Percentiles rank a stretch among this genome's conserved stretches.
These are phyloP conservation scores for Melopsittacus undulatus DNA, from an alignment of 2,797 vertebrate species.

Conservation along the genomic window DNA sequence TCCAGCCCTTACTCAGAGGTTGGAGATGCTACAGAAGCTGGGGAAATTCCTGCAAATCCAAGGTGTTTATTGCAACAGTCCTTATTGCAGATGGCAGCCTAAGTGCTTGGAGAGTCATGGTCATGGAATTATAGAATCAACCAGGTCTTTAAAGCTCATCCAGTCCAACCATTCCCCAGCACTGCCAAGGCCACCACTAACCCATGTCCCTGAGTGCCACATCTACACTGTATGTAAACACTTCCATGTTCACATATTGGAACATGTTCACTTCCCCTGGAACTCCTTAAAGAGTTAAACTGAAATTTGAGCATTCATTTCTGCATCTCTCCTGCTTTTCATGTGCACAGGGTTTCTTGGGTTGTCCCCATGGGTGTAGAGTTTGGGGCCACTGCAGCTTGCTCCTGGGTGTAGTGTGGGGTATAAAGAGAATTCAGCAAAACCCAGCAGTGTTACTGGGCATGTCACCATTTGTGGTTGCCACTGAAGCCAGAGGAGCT, in stretches of 20 bases:
- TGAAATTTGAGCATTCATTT: background rate
- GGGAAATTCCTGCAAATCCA: background rate
- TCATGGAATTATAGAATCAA: background rate
- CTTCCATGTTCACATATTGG: too few species aligned
- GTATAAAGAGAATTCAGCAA: background rate
- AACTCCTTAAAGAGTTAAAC: background rate
- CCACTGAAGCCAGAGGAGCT: background rate
- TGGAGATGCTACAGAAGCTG: background rate
- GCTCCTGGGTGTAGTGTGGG: background rate
- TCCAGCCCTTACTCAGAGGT: too few species aligned
- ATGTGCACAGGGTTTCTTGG: fast-evolving
- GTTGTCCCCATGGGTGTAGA: background rate
- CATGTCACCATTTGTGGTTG: background rate
- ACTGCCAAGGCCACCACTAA: background rate
- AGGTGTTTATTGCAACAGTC: background rate
- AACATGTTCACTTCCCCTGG: too few species aligned
- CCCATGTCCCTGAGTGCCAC: background rate
- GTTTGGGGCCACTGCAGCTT: background rate
- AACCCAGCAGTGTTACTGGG: fast-evolving
- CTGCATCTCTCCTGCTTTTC: background rate
- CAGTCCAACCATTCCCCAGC: background rate
- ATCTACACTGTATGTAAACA: background rate
- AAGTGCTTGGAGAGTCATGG: fast-evolving
- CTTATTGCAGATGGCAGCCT: background rate
- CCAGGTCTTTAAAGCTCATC: background rate